phyloP scores from a whole-genome alignment of 2,888 invertebrate genomes.

The Phengaris arion region DNA sequence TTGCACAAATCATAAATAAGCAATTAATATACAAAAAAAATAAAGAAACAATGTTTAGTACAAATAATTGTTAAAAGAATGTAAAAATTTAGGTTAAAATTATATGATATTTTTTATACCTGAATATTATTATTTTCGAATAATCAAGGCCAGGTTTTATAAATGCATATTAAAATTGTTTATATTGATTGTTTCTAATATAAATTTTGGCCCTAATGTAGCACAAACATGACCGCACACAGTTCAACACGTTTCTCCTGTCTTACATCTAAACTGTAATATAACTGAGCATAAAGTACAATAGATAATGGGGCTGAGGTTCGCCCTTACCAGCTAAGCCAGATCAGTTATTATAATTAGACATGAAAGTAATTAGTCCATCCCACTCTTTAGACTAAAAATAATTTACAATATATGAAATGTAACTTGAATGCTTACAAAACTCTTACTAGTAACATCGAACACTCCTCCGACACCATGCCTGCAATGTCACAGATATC shows the following conservation, averaged over 20 bases:
- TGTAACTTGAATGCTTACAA: constrained; percentile 68
- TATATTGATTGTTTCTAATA: constrained; percentile 8
- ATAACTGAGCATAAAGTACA: constrained; percentile 76
- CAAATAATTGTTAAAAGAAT: neutral
- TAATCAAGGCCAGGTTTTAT: constrained; percentile 29
- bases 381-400: constrained; percentile 59
- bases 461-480: constrained; percentile 30
- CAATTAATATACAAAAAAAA: constrained; percentile 21
- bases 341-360: constrained; percentile 50
- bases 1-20: constrained; percentile 35
- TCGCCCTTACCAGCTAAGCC: constrained; percentile 44
- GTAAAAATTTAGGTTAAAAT: neutral
- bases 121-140: neutral
- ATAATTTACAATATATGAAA: constrained; percentile 72
- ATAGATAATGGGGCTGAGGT: constrained; percentile 52
- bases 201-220: constrained; percentile 32
- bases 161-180: constrained; percentile 28
- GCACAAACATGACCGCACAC: constrained; percentile 35
- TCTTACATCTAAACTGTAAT: constrained; percentile 57
- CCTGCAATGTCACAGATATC: constrained; percentile 15
- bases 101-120: constrained; percentile 6
- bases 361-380: constrained; percentile 43
- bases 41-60: constrained; percentile 14
- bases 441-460: constrained; percentile 40
- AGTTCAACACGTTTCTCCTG: constrained; percentile 35